Evolutionary conservation across 2,888 invertebrate species (phyloP), one percentile per base, ranked within the genome.

Genomic region (Pheosia gnoma): DNA sequence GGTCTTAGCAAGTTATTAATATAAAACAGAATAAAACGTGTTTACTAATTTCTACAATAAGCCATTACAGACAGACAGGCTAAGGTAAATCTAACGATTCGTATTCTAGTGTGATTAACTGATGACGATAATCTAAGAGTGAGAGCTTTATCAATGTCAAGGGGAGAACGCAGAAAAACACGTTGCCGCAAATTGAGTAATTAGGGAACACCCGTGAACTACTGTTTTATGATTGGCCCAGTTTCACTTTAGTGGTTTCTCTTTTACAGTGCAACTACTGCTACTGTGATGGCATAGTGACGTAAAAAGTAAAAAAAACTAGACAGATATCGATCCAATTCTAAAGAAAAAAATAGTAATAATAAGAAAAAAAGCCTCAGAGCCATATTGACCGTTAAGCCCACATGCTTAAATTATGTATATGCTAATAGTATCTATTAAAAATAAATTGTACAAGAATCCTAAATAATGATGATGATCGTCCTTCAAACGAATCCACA

Each of bases 171-270:
- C 7, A 41, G 54, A 37, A 60, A 59, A 60, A 60, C 60, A 41
- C 59, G 41, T 47, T 61, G 56, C 36, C 55, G 25, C 47, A 13
- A 38, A 53, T 55, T 58, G 43, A 25, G 61, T 49, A 63, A 61
- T 52, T 51, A 59, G 58, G 53, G 49, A 63, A 63, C 55, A 64
- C 54, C 60, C 59, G 49, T 64, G 59, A 64, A 59, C 57, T 61
- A 53, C 38, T 53, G 55, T 57, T 56, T 59, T 60, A 37, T 45
- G 45, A 60, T 57, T 55, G 51, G 13, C n/a, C 62, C 10, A 53
- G 55, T 66, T 66, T 61, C 61, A 45, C 56, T 59, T 60, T 53
- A 36, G 8, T 25, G n/a, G 57, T 66, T 61, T 61, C 57, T 53
- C 58, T 63, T 63, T 61, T 61, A 52, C 51, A 51, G 25, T 25